These are phyloP conservation scores for Atrina japonica DNA, from an alignment of 2,888 invertebrate genomes.

Conservation along the genomic window DNA sequence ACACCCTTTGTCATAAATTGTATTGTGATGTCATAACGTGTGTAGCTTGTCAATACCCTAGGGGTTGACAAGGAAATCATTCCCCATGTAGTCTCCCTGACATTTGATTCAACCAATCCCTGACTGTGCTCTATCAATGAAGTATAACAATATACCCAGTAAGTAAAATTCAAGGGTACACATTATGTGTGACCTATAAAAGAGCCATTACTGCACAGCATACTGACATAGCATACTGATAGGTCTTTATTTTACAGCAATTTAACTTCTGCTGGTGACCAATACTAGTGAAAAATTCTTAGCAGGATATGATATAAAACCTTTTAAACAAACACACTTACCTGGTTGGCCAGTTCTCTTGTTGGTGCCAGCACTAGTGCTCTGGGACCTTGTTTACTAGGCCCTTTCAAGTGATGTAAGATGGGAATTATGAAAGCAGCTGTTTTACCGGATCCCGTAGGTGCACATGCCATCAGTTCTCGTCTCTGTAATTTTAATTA, in stretches of 20 bases:
- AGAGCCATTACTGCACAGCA: too few species aligned
- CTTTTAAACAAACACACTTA: too few species aligned
- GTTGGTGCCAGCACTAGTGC: slow-evolving; percentile 96
- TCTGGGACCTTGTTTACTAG: slow-evolving; percentile 87
- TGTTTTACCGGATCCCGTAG: slow-evolving; percentile 99
- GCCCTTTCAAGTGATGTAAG: slow-evolving; percentile 87
- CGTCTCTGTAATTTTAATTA: slow-evolving; percentile 82
- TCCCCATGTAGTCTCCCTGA: too few species aligned
- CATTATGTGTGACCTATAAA: too few species aligned
- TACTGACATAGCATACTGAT: not conserved
- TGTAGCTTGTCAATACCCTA: too few species aligned
- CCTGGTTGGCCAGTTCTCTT: slow-evolving; percentile 95
- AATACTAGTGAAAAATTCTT: not conserved
- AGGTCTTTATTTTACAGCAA: not conserved
- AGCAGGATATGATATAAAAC: not conserved
- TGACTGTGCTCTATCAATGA: too few species aligned
- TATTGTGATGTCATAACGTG: too few species aligned
- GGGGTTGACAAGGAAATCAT: too few species aligned
- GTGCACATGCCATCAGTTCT: slow-evolving; percentile 95
- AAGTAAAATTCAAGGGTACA: too few species aligned
- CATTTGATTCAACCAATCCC: too few species aligned
- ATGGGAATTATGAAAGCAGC: slow-evolving; percentile 95
- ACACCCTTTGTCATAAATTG: too few species aligned
- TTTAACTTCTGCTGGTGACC: not conserved
- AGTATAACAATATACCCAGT: too few species aligned